phyloP scores from a whole-genome alignment of 2,113 vertebrate species.

The Daboia siamensis region DNA sequence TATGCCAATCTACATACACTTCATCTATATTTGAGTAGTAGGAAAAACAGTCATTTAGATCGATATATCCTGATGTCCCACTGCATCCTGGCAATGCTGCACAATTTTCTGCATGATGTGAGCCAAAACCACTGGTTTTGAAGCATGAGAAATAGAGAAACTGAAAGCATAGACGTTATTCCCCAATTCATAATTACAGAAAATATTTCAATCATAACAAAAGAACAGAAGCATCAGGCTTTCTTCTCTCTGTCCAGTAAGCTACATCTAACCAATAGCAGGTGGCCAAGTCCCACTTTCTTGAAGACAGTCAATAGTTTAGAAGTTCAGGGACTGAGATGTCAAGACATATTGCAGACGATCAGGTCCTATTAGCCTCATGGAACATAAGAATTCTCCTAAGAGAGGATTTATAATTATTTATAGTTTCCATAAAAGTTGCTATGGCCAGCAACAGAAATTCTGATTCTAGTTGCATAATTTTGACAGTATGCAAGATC shows the following conservation, averaged over 20 bases:
- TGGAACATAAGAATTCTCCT: not conserved
- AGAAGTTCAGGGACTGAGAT: not conserved
- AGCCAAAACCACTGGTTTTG: slow-evolving; percentile 2
- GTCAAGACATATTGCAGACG: not conserved
- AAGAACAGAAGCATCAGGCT: not conserved
- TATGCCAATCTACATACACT: slow-evolving; percentile 40
- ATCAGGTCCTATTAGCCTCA: not conserved
- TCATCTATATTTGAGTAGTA: slow-evolving; percentile 42
- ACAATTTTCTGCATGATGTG: slow-evolving; percentile 33
- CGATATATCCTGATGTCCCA: slow-evolving; percentile 39
- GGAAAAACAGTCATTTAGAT: slow-evolving; percentile 37
- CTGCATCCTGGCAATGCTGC: slow-evolving; percentile 38
- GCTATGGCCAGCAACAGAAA: not conserved
- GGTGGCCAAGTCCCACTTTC: not conserved
- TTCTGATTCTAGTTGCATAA: not conserved
- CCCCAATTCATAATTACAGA: not conserved
- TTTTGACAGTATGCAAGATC: not conserved
- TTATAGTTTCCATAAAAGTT: not conserved
- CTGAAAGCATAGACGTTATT: no score
- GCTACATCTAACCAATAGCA: not conserved
- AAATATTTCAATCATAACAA: not conserved
- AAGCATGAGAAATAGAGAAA: not conserved
- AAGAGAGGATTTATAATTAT: not conserved
- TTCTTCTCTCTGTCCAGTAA: not conserved
- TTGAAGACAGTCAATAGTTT: not conserved